These are phyloP conservation scores for Thysanoteuthis rhombus DNA, from an alignment of 2,888 invertebrate species.

Conservation along the genomic window DNA sequence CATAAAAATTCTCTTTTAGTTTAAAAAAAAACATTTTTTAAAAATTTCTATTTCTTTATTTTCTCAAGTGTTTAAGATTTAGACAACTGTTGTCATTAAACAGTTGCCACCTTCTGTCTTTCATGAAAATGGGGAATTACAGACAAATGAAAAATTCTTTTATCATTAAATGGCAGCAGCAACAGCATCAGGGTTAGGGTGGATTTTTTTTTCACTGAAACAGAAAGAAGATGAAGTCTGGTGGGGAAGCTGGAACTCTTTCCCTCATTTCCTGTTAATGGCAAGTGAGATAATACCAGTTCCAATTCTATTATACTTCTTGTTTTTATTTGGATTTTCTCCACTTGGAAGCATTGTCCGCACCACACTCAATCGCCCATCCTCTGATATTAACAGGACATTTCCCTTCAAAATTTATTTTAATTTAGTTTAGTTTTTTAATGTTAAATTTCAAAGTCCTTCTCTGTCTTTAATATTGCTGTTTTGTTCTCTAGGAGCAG, in stretches of 20 bases:
- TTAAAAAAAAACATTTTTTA: not conserved
- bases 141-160: not conserved
- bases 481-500: not conserved
- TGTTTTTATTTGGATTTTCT: not conserved
- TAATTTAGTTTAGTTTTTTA: not conserved
- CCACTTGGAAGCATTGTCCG: not conserved
- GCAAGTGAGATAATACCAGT: not conserved
- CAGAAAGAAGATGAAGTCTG: not conserved
- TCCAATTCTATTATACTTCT: not conserved
- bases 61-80: not conserved
- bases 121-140: not conserved
- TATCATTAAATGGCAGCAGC: not conserved
- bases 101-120: not conserved
- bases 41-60: not conserved
- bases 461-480: not conserved
- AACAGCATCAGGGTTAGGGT: not conserved
- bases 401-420: not conserved
- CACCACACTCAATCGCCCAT: not conserved
- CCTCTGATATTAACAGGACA: not conserved
- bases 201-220: not conserved
- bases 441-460: not conserved
- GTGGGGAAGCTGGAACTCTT: not conserved
- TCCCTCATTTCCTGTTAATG: conserved; percentile 12
- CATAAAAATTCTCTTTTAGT: not conserved
- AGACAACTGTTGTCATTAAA: not conserved